Percentiles rank a stretch among this genome's conserved stretches.
Conservation (phyloP, 2,888 invertebrate genomes). For the Ellobium chinense region DNA sequence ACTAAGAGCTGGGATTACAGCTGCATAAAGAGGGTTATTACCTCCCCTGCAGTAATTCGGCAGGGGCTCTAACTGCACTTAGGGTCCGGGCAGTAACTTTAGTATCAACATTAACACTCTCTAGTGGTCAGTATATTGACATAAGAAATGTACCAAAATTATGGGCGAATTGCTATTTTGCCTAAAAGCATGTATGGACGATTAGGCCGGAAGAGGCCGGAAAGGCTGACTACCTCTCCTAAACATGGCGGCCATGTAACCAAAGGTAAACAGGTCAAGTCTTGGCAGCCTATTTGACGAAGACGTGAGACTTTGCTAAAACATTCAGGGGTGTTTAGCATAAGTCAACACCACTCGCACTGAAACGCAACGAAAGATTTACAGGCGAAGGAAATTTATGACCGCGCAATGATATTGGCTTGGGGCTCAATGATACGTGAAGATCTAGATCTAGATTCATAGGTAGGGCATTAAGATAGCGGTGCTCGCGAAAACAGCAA, state of each 20-base stretch:
- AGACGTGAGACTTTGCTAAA: not conserved
- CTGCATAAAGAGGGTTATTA: not conserved
- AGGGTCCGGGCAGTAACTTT: not conserved
- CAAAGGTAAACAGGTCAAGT: not conserved
- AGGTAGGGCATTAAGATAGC: not conserved
- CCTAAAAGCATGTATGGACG: not conserved
- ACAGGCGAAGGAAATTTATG: not conserved
- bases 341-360: not conserved
- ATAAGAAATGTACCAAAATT: not conserved
- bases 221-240: not conserved
- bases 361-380: not conserved
- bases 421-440: not conserved
- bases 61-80: not conserved
- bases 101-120: not conserved
- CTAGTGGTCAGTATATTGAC: not conserved
- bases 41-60: not conserved
- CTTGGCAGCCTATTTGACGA: not conserved
- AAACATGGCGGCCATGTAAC: not conserved
- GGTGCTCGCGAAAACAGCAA: not conserved
- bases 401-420: not conserved
- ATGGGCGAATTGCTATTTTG: not conserved
- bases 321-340: not conserved
- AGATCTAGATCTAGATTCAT: not conserved
- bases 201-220: not conserved
- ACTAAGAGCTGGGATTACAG: not conserved